Evolutionary conservation across 1,140 invertebrate genomes (phyloP), one percentile per base, ranked within the genome.

Genomic region (Neodiprion fabricii): DNA sequence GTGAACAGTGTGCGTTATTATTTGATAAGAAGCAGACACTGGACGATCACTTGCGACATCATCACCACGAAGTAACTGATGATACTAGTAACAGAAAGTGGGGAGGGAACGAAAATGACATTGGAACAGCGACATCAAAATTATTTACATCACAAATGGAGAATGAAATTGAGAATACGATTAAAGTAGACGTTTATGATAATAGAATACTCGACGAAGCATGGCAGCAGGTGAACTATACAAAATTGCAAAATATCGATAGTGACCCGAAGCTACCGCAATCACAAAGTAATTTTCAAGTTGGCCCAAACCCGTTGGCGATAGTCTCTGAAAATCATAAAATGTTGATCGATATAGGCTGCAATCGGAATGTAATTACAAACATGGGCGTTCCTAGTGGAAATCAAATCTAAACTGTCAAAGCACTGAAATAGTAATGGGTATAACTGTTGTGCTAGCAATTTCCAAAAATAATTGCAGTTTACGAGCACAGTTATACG

Each of bases 1-100:
- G 90, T 77, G 80, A 87, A 71, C 85, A 90, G 73, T 93, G 91
- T 80, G 81, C 81, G 7, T 76, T 79, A 17, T 72, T 74, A 7
- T 89, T 86, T 71, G 79, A 84, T 53, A 82, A 88, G 49, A 85
- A 85, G 28, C 76, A 84, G 71, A 82, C 79, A 48, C 77, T 82
- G 12, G 78, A 82, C n/a, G 81, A 85, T n/a, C 84, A 86, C 70
- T 23, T 79, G 47, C 80, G 80, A n/a, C 48, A 77, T 21, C 75
- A 78, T 23, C 77, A 81, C 74, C 28, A 72, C 40, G 66, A 67
- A 70, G 71, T 76, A 9, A 48, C 69, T 50, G 74, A 77, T 12
- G 28, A n/a, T 68, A 66, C n/a, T 40, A 21, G 9, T 40, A 67
- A 66, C 67, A 47, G 17, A 28, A 67, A 66, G 66, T 65, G 14